Evolutionary conservation across 2,888 invertebrate species (phyloP), one percentile per base, ranked within the genome.

Genomic region (Smittia aterrima): DNA sequence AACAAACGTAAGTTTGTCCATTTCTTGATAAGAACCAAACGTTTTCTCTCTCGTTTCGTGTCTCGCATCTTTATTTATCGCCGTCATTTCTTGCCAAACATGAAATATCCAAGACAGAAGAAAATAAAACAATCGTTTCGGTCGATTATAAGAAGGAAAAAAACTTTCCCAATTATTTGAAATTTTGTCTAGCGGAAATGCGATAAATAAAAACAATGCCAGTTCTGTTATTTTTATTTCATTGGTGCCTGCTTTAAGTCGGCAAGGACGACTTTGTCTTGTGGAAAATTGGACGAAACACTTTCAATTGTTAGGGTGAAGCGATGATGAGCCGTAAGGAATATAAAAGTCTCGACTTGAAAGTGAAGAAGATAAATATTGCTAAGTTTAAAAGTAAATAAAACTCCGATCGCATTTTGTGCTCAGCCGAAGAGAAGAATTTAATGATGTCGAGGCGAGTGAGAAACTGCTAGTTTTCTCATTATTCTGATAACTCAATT

Each of bases 1-100:
- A 89, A 89, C 88, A 79, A 84, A 85, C 76, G 75, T 75, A 75
- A 75, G 76, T 76, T 18, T 13, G 13, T 11, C n/a, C 47, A 16
- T 47, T 47, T 2, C 16, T 47, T 47, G 32, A 32, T 32, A 32
- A 32, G n/a, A 32, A 32, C 32, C 9, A 9, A 32, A 32, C 4
- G 32, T 3, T 9, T 9, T 32, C 32, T 9, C 32, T 9, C 9
- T 32, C 32, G n/a, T n/a, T 32, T 32, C 32, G 32, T 6, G 32
- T 32, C 32, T 32, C 9, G 9, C 58, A 58, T 58, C 18, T 11
- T 58, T 58, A 58, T 58, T 58, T 58, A 58, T 58, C 58, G 9
- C 58, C 22, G 47, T 47, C 13, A n/a, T 11, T 47, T 4, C 47
- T 47, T 11, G 47, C 16, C 47, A 47, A 47, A 47, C 47, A 47